Conservation (phyloP, 2,888 invertebrate species). For the Periphyllus acericola region DNA sequence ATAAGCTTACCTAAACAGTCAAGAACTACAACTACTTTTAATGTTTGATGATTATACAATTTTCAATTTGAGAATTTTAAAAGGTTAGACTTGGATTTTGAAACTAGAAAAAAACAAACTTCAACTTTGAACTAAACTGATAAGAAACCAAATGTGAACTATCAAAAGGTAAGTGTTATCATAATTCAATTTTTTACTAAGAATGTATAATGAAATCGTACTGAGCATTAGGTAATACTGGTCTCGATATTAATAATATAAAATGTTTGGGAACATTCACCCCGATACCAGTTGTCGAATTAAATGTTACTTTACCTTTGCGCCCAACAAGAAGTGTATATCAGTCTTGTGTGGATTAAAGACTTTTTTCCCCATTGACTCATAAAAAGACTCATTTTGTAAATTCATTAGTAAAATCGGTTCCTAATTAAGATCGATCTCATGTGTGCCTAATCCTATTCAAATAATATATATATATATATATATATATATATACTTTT, state of each 20-base stretch:
- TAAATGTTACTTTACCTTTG: conserved; percentile 57
- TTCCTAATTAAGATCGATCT: neutral
- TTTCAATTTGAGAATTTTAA: neutral
- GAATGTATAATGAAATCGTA: neutral
- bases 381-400: conserved; percentile 38
- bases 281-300: conserved; percentile 49
- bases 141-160: too few relatives aligned
- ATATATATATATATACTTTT: too few relatives aligned
- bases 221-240: neutral
- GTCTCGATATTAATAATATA: neutral
- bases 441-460: conserved; percentile 13
- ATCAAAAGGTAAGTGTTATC: too few relatives aligned
- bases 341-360: conserved; percentile 26
- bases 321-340: conserved; percentile 26
- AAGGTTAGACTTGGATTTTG: neutral
- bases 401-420: neutral
- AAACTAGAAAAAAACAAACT: neutral
- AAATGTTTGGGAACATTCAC: conserved; percentile 38
- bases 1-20: neutral
- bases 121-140: neutral
- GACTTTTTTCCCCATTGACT: conserved; percentile 1
- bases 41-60: neutral
- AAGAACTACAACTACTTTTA: neutral
- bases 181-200: too few relatives aligned
- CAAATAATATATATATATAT: too few relatives aligned